A percentile compares a stretch with the other conserved stretches of the same genome.
Evolutionary conservation across 1,140 invertebrate species (phyloP).

Genomic region (Cherax destructor): DNA sequence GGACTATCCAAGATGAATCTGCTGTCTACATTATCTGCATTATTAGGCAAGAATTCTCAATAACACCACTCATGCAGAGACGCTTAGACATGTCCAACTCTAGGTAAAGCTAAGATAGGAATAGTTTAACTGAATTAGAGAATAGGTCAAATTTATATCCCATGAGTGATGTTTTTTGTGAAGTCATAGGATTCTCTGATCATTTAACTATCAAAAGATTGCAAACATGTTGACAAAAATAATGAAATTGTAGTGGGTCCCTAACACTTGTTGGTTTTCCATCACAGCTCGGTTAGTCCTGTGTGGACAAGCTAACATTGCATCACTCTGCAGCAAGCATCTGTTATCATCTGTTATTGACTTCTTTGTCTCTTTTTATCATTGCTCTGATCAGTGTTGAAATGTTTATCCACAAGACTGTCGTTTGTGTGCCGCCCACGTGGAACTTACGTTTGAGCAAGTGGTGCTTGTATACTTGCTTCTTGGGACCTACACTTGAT

Average conservation of each 20-base stretch:
- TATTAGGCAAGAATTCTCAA: conserved; percentile 20
- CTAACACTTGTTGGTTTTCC: conserved; percentile 65
- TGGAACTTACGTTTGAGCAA: conserved; percentile 69
- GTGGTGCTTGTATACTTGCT: conserved; percentile 69
- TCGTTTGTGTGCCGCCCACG: conserved; percentile 69
- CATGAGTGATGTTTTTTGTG: conserved; percentile 65
- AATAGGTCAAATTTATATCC: conserved; percentile 24
- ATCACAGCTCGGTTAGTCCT: conserved; percentile 67
- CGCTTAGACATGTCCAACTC: conserved; percentile 23
- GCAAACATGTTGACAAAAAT: conserved; percentile 17
- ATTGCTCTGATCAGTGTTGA: conserved; percentile 63
- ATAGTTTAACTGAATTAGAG: conserved; percentile 9
- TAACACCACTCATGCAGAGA: conserved; percentile 54
- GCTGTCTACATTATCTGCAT: conserved; percentile 20
- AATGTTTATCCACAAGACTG: conserved; percentile 68
- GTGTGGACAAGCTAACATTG: conserved; percentile 69
- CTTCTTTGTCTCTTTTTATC: conserved; percentile 62
- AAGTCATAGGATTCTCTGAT: neutral
- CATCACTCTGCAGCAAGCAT: conserved; percentile 68
- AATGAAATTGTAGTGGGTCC: conserved; percentile 40
- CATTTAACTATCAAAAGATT: conserved; percentile 20
- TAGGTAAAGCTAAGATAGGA: conserved; percentile 29
- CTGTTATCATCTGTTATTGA: conserved; percentile 68
- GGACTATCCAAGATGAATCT: conserved; percentile 44
- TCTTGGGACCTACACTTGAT: conserved; percentile 68